These are phyloP conservation scores for Palloptera scutellata DNA, from an alignment of 2,888 invertebrate genomes.

Conservation along the genomic window DNA sequence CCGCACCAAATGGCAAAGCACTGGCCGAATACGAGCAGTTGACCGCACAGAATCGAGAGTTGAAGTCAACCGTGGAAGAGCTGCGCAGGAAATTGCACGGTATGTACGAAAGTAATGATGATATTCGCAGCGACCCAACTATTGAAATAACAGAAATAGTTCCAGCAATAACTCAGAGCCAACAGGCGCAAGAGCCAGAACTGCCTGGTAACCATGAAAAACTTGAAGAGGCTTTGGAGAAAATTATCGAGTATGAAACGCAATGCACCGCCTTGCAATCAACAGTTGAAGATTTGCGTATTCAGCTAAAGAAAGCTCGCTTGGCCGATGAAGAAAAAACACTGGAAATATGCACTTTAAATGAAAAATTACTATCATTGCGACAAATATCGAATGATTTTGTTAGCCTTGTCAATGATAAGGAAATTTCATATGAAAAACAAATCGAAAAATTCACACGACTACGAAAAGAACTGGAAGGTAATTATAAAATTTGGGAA, in stretches of 20 bases:
- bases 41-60: slow-evolving; percentile 54
- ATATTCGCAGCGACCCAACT: slow-evolving; percentile 59
- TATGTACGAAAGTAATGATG: slow-evolving; percentile 53
- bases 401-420: slow-evolving; percentile 50
- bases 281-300: slow-evolving; percentile 65
- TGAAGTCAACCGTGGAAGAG: slow-evolving; percentile 50
- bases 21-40: slow-evolving; percentile 58
- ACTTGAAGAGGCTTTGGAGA: slow-evolving; percentile 20
- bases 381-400: slow-evolving; percentile 49
- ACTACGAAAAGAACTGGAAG: slow-evolving; percentile 52
- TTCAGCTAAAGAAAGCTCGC: slow-evolving; percentile 65
- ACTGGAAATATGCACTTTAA: slow-evolving; percentile 65
- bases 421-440: slow-evolving; percentile 55
- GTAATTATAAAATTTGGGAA: slow-evolving; percentile 18
- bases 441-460: slow-evolving; percentile 54
- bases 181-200: slow-evolving; percentile 17
- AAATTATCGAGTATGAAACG: slow-evolving; percentile 35
- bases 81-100: slow-evolving; percentile 48
- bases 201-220: slow-evolving; percentile 18
- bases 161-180: slow-evolving; percentile 32
- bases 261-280: slow-evolving; percentile 63
- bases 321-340: slow-evolving; percentile 64
- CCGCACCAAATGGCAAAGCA: slow-evolving; percentile 58
- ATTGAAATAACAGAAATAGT: slow-evolving; percentile 44
- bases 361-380: slow-evolving; percentile 56